Evolutionary conservation across 2,888 invertebrate species (phyloP).

Genomic region (Limnephilus rhombicus): DNA sequence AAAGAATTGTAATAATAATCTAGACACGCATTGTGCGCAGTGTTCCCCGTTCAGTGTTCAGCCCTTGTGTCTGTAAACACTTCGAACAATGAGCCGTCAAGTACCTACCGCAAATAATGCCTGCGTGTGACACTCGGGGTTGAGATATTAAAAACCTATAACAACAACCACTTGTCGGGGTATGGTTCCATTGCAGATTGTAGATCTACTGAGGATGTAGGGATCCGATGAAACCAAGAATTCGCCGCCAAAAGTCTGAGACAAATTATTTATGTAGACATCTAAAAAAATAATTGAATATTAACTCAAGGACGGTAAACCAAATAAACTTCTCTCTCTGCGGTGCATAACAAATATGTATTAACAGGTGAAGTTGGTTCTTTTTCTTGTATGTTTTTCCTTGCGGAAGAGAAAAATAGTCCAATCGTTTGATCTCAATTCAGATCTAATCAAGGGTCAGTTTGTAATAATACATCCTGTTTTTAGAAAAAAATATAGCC

Average conservation of each 20-base stretch:
- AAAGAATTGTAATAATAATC: conserved; percentile 28
- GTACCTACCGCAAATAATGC: conserved; percentile 35
- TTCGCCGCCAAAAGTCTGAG: background rate
- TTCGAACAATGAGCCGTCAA: conserved; percentile 39
- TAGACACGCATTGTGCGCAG: conserved; percentile 22
- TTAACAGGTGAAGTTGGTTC: too few species aligned
- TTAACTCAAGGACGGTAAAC: too few species aligned
- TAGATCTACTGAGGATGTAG: background rate
- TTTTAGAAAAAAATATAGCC: too few species aligned
- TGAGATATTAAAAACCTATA: conserved; percentile 53
- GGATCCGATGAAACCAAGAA: background rate
- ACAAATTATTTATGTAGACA: background rate
- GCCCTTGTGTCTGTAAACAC: conserved; percentile 24
- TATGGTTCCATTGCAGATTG: background rate
- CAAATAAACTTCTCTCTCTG: too few species aligned
- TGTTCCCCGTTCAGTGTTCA: background rate
- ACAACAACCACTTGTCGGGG: conserved; percentile 47
- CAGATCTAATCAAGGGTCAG: too few species aligned
- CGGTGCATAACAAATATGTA: too few species aligned
- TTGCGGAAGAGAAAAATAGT: too few species aligned
- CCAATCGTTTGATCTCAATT: too few species aligned
- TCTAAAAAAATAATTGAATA: too few species aligned
- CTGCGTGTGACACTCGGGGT: conserved; percentile 47
- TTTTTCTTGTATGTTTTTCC: too few species aligned
- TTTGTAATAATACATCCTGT: too few species aligned